Conservation (phyloP, 2,113 vertebrate genomes). For the Himantopus leucocephalus region DNA sequence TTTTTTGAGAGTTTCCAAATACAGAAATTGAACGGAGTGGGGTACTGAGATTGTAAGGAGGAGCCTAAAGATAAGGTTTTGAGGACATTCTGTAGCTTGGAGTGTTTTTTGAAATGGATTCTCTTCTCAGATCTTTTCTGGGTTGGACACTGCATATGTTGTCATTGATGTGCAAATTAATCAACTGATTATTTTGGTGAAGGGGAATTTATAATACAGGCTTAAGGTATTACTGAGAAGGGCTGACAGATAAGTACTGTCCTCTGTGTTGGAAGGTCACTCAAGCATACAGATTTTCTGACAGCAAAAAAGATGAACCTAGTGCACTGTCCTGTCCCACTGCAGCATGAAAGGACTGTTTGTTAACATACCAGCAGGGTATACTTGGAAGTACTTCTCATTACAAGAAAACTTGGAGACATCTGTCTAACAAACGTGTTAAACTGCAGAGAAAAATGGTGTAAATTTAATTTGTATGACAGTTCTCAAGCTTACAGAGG, state of each 20-base stretch:
- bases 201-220: slow-evolving; percentile 47
- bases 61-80: not conserved
- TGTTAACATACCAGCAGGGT: not conserved
- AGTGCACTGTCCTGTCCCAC: not conserved
- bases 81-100: not conserved
- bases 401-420: not conserved
- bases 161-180: slow-evolving; percentile 43
- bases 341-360: not conserved
- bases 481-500: not conserved
- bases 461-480: not conserved
- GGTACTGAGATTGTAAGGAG: not conserved
- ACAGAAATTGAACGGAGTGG: not conserved
- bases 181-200: slow-evolving; percentile 41
- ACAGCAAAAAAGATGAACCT: not conserved
- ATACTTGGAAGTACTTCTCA: not conserved
- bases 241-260: slow-evolving; percentile 29
- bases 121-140: not conserved
- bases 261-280: slow-evolving; percentile 57
- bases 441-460: not conserved
- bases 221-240: slow-evolving; percentile 51
- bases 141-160: not conserved
- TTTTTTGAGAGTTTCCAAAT: not conserved
- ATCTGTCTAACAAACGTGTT: not conserved
- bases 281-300: slow-evolving; percentile 11
- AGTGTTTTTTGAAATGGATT: not conserved